Percentiles rank a stretch among this genome's conserved stretches.
Conservation (phyloP, 2,113 vertebrate genomes). For the Grammomys surdaster region DNA sequence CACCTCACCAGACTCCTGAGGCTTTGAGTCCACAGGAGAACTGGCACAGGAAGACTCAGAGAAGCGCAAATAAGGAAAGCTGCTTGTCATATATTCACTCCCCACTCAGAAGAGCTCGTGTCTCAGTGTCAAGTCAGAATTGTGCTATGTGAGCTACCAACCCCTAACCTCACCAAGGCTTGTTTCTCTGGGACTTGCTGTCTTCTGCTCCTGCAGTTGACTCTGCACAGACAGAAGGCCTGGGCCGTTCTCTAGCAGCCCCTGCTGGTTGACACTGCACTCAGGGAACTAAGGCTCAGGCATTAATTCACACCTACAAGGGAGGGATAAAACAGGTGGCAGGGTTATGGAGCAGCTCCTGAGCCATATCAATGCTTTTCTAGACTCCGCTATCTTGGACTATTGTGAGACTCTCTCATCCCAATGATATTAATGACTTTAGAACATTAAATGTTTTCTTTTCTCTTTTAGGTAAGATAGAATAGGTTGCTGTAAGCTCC, state of each 20-base stretch:
- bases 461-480: neutral
- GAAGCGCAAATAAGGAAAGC: neutral
- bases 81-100: neutral
- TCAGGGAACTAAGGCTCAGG: neutral
- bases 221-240: neutral
- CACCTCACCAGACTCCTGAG: neutral
- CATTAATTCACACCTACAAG: neutral
- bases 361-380: neutral
- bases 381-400: neutral
- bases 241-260: conserved; percentile 70
- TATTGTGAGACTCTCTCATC: neutral
- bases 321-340: neutral
- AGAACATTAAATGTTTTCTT: neutral
- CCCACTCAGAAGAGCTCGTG: neutral
- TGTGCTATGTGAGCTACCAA: neutral
- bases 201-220: neutral
- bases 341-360: neutral
- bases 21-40: neutral
- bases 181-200: neutral
- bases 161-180: neutral
- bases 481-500: neutral
- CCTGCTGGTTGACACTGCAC: conserved; percentile 64
- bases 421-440: neutral
- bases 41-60: neutral
- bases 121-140: neutral